Evolutionary conservation across 1,140 invertebrate genomes (phyloP).

Genomic region (Zaprionus kolodkinae): DNA sequence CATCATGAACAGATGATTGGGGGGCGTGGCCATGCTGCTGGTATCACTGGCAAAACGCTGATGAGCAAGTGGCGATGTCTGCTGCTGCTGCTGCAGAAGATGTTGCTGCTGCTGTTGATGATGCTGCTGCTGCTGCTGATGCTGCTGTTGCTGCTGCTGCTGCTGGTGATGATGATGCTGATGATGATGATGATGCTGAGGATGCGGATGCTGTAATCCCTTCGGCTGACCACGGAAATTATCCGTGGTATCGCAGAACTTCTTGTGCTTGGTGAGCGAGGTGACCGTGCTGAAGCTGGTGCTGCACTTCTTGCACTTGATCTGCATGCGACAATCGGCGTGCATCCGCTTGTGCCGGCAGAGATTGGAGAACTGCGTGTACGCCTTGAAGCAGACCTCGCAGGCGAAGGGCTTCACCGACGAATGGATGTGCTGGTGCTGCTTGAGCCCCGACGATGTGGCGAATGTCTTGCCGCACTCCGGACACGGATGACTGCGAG

Average conservation of each 20-base stretch:
- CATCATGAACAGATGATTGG: constrained; percentile 89
- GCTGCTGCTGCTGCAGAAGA: not conserved
- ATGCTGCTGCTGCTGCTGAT: not conserved
- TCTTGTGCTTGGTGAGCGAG: constrained; percentile 92
- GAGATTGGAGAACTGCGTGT: constrained; percentile 99
- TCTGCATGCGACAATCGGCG: constrained; percentile 93
- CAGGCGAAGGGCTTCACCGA: constrained; percentile 99
- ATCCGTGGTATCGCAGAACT: constrained; percentile 91
- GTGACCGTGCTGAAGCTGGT: constrained; percentile 95
- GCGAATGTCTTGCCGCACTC: constrained; percentile 99
- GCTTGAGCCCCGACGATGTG: constrained; percentile 98
- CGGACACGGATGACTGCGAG: constrained; percentile 96
- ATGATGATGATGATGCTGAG: constrained; percentile 61
- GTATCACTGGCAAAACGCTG: constrained; percentile 36
- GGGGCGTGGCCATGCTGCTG: constrained; percentile 84
- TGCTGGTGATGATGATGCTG: constrained; percentile 28
- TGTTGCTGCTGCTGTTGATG: constrained; percentile 13
- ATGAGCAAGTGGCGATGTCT: constrained; percentile 27
- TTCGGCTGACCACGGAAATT: constrained; percentile 33
- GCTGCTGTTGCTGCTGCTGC: constrained; percentile 16
- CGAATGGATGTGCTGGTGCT: constrained; percentile 99
- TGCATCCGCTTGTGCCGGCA: constrained; percentile 99
- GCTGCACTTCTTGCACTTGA: constrained; percentile 96
- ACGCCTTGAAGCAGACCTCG: constrained; percentile 96
- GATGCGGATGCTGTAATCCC: constrained; percentile 51